Evolutionary conservation across 2,797 vertebrate species (phyloP), one percentile per base, ranked within the genome.

Genomic region (Sandelia bainsii): DNA sequence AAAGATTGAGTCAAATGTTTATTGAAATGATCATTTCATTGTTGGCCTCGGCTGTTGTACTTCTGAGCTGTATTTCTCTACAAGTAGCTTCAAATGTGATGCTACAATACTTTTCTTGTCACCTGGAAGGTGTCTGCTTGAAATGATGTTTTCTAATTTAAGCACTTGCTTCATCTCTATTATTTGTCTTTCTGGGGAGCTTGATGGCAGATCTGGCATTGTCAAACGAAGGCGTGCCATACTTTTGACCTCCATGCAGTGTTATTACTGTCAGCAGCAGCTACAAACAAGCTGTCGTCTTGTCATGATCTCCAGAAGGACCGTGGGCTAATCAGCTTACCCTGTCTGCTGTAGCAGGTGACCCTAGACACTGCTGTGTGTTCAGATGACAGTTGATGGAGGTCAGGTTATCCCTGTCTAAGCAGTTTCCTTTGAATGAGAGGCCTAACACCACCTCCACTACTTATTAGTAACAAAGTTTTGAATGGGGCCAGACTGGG

Each of bases 311-410:
- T 89, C 71, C 75, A 70, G 81, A 79, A 72, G 84, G 84, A 82
- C 74, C 19, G 59, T n/a, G 58, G 66, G 82, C 80, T 92, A 92
- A 93, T 93, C 88, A 89, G 90, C 92, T 93, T 93, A 93, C 3
- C 58, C 80, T 42, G 89, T 91, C 90, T 92, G 84, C 86, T 86
- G 49, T 46, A 81, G 71, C 74, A 82, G 80, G 79, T 82, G 85
- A 91, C 82, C 77, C 51, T 6, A 79, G 62, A 87, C 84, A 22
- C 78, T 69, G 71, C 59, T 72, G 62, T 46, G 62, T 53, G 1
- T 64, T 62, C 34, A 68, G n/a, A 64, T 52, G 82, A 84, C 89
- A 87, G 86, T 75, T 85, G 83, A 80, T 59, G 48, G 77, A 79
- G 82, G 81, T 83, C 75, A 75, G 22, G 51, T 85, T 74, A 59